Conservation (phyloP, 1,140 invertebrate species). For the Eulimnadia texana region DNA sequence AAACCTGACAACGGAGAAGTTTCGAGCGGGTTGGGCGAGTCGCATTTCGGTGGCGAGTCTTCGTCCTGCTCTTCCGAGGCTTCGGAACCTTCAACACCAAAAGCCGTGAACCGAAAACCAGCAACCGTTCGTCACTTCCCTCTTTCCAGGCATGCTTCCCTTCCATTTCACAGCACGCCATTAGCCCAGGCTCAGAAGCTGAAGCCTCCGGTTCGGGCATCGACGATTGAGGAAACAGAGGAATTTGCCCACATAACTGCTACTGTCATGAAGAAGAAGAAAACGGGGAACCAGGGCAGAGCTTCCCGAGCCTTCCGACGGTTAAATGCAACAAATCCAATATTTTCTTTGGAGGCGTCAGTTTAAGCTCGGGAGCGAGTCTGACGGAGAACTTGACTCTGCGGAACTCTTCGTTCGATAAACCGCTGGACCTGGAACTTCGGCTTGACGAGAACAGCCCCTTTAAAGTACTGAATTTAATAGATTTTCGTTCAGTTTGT, state of each 20-base stretch:
- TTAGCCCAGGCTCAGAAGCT: too few relatives aligned
- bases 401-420: not conserved
- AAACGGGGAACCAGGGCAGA: not conserved
- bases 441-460: not conserved
- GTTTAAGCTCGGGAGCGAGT: not conserved
- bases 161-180: not conserved
- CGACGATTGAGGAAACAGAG: not conserved
- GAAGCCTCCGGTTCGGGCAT: not conserved
- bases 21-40: not conserved
- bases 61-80: not conserved
- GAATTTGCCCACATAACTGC: not conserved
- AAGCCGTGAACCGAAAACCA: not conserved
- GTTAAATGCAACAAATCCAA: constrained; percentile 1
- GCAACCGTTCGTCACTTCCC: not conserved
- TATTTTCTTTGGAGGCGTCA: constrained; percentile 5
- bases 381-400: not conserved
- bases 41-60: not conserved
- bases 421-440: not conserved
- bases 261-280: not conserved
- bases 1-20: not conserved
- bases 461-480: not conserved
- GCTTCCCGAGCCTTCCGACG: not conserved
- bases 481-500: not conserved
- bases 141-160: not conserved
- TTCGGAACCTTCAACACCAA: not conserved